Percentiles rank a stretch among this genome's conserved stretches.
phyloP scores from a whole-genome alignment of 2,113 vertebrate species.

The Lamprotornis superbus region DNA sequence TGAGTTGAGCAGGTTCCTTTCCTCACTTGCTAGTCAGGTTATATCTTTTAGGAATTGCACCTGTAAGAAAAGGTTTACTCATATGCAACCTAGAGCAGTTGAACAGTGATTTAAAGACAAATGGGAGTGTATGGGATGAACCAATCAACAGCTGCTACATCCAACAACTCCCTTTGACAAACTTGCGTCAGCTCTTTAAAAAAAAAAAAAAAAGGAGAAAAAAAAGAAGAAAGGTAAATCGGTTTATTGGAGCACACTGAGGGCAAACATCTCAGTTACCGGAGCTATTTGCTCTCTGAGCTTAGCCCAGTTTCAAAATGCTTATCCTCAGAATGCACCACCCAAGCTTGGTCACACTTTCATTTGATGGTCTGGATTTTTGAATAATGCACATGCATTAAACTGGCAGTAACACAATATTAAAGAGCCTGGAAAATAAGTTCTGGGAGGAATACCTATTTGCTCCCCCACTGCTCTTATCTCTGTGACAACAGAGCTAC shows the following conservation, averaged over 20 bases:
- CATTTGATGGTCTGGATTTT: background rate
- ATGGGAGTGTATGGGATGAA: conserved; percentile 75
- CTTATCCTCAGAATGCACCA: conserved; percentile 17
- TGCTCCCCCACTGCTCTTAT: background rate
- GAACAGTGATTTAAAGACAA: conserved; percentile 78
- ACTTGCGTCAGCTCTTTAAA: conserved; percentile 76
- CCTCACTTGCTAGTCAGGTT: background rate
- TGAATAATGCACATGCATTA: background rate
- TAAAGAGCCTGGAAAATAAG: background rate
- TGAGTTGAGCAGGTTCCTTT: conserved; percentile 17
- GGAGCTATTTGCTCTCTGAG: conserved; percentile 75
- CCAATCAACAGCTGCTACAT: conserved; percentile 74
- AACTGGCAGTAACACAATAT: background rate
- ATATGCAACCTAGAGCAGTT: conserved; percentile 49
- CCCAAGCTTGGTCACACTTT: background rate
- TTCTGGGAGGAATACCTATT: background rate
- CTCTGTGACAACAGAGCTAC: background rate
- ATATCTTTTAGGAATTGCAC: conserved; percentile 46
- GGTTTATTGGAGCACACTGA: conserved; percentile 64
- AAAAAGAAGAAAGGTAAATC: conserved; percentile 61
- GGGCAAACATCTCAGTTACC: conserved; percentile 70
- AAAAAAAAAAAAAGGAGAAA: conserved; percentile 29
- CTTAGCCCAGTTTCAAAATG: conserved; percentile 64
- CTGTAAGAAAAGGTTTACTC: conserved; percentile 62
- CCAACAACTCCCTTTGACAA: conserved; percentile 72